phyloP scores from a whole-genome alignment of 35 echinoderm and acorn worm genomes.

The Heliocidaris tuberculata region DNA sequence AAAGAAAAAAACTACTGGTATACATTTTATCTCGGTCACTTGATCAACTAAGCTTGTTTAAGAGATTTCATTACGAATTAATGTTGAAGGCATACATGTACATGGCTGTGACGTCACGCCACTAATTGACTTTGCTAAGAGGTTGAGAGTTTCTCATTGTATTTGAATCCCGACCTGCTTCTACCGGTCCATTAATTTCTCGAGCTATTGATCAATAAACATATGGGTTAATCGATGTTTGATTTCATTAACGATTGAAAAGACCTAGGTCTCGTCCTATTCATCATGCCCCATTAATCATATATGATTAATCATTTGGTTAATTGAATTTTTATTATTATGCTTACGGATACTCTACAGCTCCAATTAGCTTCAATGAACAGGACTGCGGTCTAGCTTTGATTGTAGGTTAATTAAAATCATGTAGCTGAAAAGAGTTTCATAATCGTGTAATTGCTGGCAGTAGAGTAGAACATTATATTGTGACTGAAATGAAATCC shows the following conservation, averaged over 20 bases:
- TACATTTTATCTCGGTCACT: background rate
- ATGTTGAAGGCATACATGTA: background rate
- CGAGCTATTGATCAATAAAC: background rate
- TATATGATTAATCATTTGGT: background rate
- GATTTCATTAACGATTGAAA: background rate
- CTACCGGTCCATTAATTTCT: background rate
- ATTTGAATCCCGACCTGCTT: background rate
- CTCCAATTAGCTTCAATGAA: no score
- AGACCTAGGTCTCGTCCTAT: background rate
- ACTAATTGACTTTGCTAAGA: background rate
- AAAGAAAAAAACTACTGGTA: background rate
- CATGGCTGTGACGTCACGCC: background rate
- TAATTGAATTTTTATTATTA: no score
- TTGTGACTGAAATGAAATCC: no score
- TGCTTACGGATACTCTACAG: no score
- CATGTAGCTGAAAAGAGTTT: background rate
- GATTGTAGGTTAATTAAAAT: background rate
- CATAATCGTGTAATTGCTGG: no score
- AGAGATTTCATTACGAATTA: background rate
- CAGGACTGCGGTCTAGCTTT: background rate
- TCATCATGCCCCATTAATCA: background rate
- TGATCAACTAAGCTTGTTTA: background rate
- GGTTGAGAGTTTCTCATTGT: background rate
- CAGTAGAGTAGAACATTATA: no score
- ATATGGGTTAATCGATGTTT: background rate